Percentiles rank a stretch among this genome's conserved stretches.
phyloP scores from a whole-genome alignment of 2,888 invertebrate genomes.

The Napeogenes inachia region DNA sequence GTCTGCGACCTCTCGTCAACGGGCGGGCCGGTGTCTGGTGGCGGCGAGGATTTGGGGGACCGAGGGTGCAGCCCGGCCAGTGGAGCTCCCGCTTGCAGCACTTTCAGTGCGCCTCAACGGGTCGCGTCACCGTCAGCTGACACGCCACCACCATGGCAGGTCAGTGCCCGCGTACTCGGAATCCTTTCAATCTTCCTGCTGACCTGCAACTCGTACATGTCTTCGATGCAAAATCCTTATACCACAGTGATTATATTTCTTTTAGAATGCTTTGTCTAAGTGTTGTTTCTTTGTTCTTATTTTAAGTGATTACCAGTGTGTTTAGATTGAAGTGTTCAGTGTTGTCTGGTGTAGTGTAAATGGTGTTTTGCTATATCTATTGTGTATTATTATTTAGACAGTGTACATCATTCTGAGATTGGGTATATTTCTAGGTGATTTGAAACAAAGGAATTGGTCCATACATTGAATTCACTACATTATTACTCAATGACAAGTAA shows the following conservation, averaged over 20 bases:
- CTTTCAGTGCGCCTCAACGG: slow-evolving; percentile 30
- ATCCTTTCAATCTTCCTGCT: slow-evolving; percentile 36
- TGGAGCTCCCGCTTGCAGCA: slow-evolving; percentile 32
- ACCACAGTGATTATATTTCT: slow-evolving; percentile 12
- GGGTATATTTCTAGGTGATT: slow-evolving; percentile 6
- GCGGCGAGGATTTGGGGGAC: slow-evolving; percentile 35
- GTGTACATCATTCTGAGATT: slow-evolving; percentile 1
- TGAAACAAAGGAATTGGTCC: slow-evolving; percentile 20
- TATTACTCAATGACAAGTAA: slow-evolving; percentile 11
- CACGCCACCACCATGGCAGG: slow-evolving; percentile 54
- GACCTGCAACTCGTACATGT: slow-evolving; percentile 11
- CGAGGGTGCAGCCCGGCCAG: slow-evolving; percentile 26
- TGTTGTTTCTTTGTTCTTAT: slow-evolving; percentile 30
- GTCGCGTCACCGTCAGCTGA: slow-evolving; percentile 37
- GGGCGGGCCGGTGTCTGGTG: slow-evolving; percentile 59
- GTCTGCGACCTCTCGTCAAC: slow-evolving; percentile 70
- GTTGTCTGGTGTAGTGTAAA: slow-evolving; percentile 20
- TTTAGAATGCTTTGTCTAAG: slow-evolving; percentile 11
- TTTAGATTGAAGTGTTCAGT: slow-evolving; percentile 18
- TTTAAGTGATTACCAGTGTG: slow-evolving; percentile 24
- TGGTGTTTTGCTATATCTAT: slow-evolving; percentile 10
- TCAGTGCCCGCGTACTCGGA: slow-evolving; percentile 50
- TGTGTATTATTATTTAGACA: slow-evolving; percentile 6
- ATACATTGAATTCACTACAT: slow-evolving; percentile 4
- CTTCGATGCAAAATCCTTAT: slow-evolving; percentile 12